A percentile compares a stretch with the other conserved stretches of the same genome.
phyloP scores from a whole-genome alignment of 2,888 invertebrate species.

The Diloba caeruleocephala region DNA sequence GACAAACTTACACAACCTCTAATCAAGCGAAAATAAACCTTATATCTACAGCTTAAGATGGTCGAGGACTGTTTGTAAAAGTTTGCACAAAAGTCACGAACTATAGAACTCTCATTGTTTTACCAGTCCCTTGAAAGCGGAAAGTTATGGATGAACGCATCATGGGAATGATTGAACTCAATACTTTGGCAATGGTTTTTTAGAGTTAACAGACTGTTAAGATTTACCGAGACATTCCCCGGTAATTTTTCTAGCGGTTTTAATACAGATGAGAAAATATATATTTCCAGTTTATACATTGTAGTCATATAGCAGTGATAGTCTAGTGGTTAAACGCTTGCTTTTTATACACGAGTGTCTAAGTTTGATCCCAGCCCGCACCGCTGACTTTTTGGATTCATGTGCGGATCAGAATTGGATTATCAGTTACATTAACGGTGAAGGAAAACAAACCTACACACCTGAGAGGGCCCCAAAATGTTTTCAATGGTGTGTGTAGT shows the following conservation, averaged over 20 bases:
- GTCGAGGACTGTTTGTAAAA: constrained; percentile 7
- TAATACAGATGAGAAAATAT: neutral
- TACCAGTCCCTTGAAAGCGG: constrained; percentile 56
- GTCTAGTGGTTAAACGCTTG: too few relatives aligned
- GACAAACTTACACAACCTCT: constrained; percentile 24
- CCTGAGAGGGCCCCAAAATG: too few relatives aligned
- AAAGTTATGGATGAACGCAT: constrained; percentile 53
- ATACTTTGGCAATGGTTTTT: constrained; percentile 51
- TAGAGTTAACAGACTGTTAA: constrained; percentile 43
- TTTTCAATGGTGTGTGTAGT: too few relatives aligned
- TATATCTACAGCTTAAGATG: neutral
- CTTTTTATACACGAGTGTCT: too few relatives aligned
- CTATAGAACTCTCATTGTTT: constrained; percentile 60
- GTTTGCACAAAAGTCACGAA: constrained; percentile 51
- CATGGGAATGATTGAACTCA: constrained; percentile 54
- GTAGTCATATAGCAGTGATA: too few relatives aligned
- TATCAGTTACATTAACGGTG: too few relatives aligned
- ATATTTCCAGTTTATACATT: too few relatives aligned
- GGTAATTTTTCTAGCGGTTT: neutral
- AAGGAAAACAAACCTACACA: too few relatives aligned
- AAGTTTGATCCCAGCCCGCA: too few relatives aligned
- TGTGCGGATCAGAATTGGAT: too few relatives aligned
- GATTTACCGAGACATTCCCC: constrained; percentile 8
- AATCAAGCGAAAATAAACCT: constrained; percentile 14
- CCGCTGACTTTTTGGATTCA: too few relatives aligned